Base-by-base conservation (phyloP, 30 jellyfish, hydroid and myxozoan genomes). In the Clytia hemisphaerica region DNA sequence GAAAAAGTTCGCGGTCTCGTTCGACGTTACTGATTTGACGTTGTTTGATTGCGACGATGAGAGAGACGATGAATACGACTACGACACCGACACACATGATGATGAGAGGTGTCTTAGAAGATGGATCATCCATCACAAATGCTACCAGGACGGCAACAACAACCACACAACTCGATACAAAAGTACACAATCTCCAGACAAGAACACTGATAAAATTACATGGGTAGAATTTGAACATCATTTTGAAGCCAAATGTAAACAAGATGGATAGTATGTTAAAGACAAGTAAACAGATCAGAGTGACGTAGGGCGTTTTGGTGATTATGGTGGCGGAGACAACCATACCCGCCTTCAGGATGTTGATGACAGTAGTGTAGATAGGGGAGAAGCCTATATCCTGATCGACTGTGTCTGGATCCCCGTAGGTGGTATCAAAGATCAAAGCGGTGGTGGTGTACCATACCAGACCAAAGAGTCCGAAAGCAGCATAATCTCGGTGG, bases 341-440 rank as follows among this genome's bases (percentile, higher is more conserved):
- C 81, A 81, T 79, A 32, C 59, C 59, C 26, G 93, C 93, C 51
- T 88, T 88, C 37, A 80, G 47, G 47, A 88, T 64, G 35, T 88
- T 88, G 28, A 74, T 72, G 45, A 88, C 32, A 2, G 92, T 55
- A 55, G 80, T 88, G 54, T 80, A 88, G 37, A 88, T 58, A 12
- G 95, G 95, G 0, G 97, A 88, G 40, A 88, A 88, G 12, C 83
- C 87, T 29, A 88, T 70, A 69, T 88, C 97, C 37, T 58, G 95
- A 15, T 61, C 64, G 22, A 25, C 65, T 55, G 67, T 67, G 35
- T 82, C 87, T 1, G 97, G 84, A 30, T 88, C 97, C 1, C 93
- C 95, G 49, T 80, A 79, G 46, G 74, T 77, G 1, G 76, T 54
- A n/a, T 68, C 83, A 47, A 75, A 71, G 1, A 88, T 70, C 6